A percentile compares a stretch with the other conserved stretches of the same genome.
Evolutionary conservation across 2,888 invertebrate species (phyloP).

Genomic region (Ernsta delagoae): DNA sequence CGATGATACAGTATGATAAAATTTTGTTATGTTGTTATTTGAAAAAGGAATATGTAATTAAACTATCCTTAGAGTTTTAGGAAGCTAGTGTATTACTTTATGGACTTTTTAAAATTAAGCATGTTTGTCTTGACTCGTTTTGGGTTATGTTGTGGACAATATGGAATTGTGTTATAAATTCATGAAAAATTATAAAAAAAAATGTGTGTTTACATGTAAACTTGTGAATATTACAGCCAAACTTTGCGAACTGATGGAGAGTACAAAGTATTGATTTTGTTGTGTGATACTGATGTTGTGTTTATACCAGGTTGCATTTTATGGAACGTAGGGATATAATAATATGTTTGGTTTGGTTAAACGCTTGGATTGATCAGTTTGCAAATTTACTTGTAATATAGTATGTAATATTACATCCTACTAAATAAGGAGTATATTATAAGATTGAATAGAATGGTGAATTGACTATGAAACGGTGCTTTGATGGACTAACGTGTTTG

Average conservation of each 20-base stretch:
- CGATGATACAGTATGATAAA: conserved; percentile 4
- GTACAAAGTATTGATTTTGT: conserved; percentile 64
- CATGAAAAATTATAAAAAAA: conserved; percentile 68
- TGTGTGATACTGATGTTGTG: conserved; percentile 54
- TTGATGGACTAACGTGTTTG: conserved; percentile 45
- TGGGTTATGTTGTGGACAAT: conserved; percentile 61
- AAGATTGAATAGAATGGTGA: conserved; percentile 42
- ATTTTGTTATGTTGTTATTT: conserved; percentile 2
- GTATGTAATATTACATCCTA: conserved; percentile 48
- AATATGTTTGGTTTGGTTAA: conserved; percentile 42
- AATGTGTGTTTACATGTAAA: conserved; percentile 45
- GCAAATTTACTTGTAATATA: conserved; percentile 32
- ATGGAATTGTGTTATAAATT: conserved; percentile 74
- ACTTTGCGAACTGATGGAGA: conserved; percentile 56
- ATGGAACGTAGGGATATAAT: conserved; percentile 21
- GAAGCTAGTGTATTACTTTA: not conserved
- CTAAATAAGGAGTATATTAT: conserved; percentile 43
- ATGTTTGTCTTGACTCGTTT: conserved; percentile 42
- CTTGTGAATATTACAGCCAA: conserved; percentile 40
- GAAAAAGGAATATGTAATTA: not conserved
- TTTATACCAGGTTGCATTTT: conserved; percentile 51
- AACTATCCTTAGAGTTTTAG: conserved; percentile 7
- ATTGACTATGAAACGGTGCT: conserved; percentile 56
- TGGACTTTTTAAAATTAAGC: conserved; percentile 11
- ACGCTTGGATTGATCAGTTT: conserved; percentile 57